Conservation (phyloP, 2,888 invertebrate genomes). For the Melanophora roralis region DNA sequence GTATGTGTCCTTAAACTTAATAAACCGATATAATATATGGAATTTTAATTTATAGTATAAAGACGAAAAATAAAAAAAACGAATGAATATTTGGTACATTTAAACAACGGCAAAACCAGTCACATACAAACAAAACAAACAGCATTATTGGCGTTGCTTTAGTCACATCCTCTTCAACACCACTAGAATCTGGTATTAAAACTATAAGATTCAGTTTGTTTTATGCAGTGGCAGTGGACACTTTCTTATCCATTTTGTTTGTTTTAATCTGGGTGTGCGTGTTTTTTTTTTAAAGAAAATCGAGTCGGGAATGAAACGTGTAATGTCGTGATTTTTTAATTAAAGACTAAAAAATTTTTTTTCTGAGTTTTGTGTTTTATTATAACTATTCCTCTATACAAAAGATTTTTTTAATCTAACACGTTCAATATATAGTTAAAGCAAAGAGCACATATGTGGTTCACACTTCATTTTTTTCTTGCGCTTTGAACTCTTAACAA, state of each 20-base stretch:
- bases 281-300: conserved; percentile 5
- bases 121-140: background rate
- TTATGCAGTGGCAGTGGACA: conserved; percentile 59
- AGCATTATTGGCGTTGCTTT: conserved; percentile 14
- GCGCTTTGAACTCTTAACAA: background rate
- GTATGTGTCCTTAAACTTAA: conserved; percentile 3
- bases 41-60: background rate
- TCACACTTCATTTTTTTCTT: background rate
- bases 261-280: background rate
- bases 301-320: conserved; percentile 8
- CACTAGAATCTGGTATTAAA: conserved; percentile 53
- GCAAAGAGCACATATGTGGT: background rate
- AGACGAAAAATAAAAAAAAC: conserved; percentile 40
- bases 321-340: conserved; percentile 39
- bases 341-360: conserved; percentile 34
- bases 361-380: background rate
- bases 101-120: background rate
- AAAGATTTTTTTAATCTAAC: background rate
- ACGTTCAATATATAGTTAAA: background rate
- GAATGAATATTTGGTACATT: conserved; percentile 37
- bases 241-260: conserved; percentile 44
- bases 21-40: conserved; percentile 19
- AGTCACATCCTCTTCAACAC: conserved; percentile 57
- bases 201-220: conserved; percentile 59
- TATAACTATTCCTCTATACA: conserved; percentile 20